Conservation (phyloP, 1,140 invertebrate genomes). For the Berghia stephanieae region DNA sequence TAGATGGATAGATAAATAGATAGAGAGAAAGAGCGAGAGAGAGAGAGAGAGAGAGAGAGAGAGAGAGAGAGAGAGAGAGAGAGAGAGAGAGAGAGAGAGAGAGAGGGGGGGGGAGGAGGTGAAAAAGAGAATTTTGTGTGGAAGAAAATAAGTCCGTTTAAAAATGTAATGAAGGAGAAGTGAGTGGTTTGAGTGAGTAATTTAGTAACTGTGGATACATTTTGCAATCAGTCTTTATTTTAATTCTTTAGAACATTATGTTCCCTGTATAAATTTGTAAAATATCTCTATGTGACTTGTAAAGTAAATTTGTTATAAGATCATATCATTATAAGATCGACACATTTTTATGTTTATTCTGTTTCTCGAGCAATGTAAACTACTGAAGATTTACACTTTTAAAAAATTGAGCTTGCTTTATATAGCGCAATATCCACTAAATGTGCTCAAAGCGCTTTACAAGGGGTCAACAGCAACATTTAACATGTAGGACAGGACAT, state of each 20-base stretch:
- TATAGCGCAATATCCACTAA: too few relatives aligned
- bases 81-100: neutral
- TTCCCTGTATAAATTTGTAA: neutral
- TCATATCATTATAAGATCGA: too few relatives aligned
- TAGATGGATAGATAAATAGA: too few relatives aligned
- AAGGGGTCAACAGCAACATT: too few relatives aligned
- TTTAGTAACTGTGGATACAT: neutral
- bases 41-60: neutral
- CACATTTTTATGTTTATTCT: neutral
- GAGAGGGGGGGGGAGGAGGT: neutral
- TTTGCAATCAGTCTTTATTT: neutral
- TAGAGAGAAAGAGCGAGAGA: too few relatives aligned
- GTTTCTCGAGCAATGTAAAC: neutral
- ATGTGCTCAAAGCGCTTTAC: too few relatives aligned
- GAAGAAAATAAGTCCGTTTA: too few relatives aligned
- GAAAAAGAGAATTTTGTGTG: neutral
- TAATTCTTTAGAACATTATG: neutral
- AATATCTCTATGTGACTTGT: neutral
- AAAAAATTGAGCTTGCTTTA: too few relatives aligned
- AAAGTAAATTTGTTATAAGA: too few relatives aligned
- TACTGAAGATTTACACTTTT: neutral
- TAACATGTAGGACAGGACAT: too few relatives aligned
- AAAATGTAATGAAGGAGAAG: too few relatives aligned
- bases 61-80: neutral
- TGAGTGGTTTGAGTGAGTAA: too few relatives aligned